Conservation (phyloP, 30 jellyfish, hydroid and myxozoan genomes). For the Phacellophora camtschatica region DNA sequence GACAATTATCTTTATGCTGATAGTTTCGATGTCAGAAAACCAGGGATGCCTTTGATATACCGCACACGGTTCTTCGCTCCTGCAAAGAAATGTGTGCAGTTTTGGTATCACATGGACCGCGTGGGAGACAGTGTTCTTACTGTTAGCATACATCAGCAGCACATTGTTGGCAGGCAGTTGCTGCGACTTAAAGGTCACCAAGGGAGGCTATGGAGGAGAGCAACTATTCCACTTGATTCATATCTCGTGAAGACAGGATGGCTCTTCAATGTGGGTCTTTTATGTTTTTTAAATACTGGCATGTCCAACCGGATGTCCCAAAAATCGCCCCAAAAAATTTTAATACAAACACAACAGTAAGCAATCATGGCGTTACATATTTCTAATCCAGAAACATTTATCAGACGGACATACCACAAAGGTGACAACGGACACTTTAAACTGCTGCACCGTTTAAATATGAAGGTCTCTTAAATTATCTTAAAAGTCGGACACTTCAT, state of each 20-base stretch:
- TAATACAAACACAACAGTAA: no score
- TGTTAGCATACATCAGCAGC: slow-evolving; percentile 9
- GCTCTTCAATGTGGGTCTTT: slow-evolving; percentile 33
- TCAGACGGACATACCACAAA: no score
- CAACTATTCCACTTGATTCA: neutral
- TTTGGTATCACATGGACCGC: slow-evolving; percentile 55
- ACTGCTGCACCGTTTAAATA: no score
- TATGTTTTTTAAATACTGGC: no score
- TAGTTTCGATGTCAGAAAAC: slow-evolving; percentile 15
- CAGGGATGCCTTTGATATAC: slow-evolving; percentile 60
- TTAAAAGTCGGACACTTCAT: no score
- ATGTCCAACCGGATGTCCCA: no score
- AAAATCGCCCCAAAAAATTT: no score
- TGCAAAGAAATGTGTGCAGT: slow-evolving; percentile 38
- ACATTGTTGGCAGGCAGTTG: neutral
- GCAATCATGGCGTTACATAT: no score
- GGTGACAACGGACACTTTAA: no score
- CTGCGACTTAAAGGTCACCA: slow-evolving; percentile 28
- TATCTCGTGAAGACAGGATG: neutral
- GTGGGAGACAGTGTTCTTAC: slow-evolving; percentile 3
- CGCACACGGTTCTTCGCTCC: slow-evolving; percentile 47
- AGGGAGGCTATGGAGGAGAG: slow-evolving; percentile 49
- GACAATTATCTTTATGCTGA: slow-evolving; percentile 60
- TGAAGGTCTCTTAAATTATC: no score
- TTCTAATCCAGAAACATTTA: no score